Percentiles rank a stretch among this genome's conserved stretches.
These are phyloP conservation scores for Oryzias curvinotus DNA, from an alignment of 2,113 vertebrate species.

Conservation along the genomic window DNA sequence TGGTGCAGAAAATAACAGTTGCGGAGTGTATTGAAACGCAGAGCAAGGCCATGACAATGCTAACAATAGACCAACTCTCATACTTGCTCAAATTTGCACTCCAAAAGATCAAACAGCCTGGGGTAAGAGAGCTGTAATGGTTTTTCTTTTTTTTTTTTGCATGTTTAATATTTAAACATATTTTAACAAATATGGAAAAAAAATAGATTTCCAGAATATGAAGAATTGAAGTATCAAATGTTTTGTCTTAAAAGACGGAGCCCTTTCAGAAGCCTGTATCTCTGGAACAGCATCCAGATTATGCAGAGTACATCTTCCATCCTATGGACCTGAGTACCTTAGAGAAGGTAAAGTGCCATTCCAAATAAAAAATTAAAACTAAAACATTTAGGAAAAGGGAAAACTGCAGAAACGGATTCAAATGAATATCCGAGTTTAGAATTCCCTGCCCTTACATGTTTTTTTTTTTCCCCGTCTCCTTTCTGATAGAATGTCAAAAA, in stretches of 20 bases:
- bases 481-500: constrained; percentile 92
- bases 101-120: constrained; percentile 99
- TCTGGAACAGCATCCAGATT: constrained; percentile 96
- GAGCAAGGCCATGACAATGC: constrained; percentile 99
- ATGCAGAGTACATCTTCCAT: constrained; percentile 98
- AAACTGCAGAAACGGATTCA: neutral
- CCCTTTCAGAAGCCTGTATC: constrained; percentile 98
- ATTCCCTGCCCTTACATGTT: neutral
- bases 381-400: neutral
- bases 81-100: constrained; percentile 99
- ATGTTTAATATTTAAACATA: neutral
- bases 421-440: neutral
- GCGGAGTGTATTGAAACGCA: constrained; percentile 99
- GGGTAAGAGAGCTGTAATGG: constrained; percentile 81
- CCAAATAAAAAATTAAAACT: neutral
- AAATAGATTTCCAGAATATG: neutral
- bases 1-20: constrained; percentile 94
- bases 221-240: neutral
- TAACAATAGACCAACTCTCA: constrained; percentile 94
- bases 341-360: constrained; percentile 85
- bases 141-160: too few relatives aligned
- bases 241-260: constrained; percentile 83
- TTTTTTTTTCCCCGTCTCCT: neutral
- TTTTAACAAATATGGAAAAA: neutral
- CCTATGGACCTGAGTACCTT: constrained; percentile 96